These are phyloP conservation scores for Pelagia noctiluca DNA, from an alignment of 30 jellyfish, hydroid and myxozoan species.

Conservation along the genomic window DNA sequence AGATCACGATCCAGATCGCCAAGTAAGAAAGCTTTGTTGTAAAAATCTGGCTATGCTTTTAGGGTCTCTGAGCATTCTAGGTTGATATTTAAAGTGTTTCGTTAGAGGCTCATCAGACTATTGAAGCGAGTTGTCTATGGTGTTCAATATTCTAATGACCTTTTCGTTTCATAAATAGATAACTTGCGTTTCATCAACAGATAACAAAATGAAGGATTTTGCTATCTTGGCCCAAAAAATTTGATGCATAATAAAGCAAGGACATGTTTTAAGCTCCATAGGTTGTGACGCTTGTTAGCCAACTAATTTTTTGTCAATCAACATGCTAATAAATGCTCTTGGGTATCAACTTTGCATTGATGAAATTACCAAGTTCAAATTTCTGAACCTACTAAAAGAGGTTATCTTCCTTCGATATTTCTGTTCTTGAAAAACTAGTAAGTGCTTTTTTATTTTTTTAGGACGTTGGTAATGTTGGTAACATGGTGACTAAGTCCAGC, in stretches of 20 bases:
- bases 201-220: not conserved
- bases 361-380: not conserved
- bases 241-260: no score
- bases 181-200: not conserved
- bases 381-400: not conserved
- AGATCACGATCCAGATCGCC: conserved; percentile 63
- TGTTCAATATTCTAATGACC: not conserved
- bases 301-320: no score
- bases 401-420: no score
- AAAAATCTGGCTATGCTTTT: no score
- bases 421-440: not conserved
- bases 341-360: not conserved
- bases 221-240: no score
- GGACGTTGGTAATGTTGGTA: conserved; percentile 9
- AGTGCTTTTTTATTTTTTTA: not conserved
- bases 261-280: no score
- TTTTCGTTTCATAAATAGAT: not conserved
- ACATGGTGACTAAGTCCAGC: not conserved
- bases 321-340: not conserved
- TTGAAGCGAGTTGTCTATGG: not conserved
- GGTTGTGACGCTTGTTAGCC: not conserved
- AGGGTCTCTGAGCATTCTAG: no score
- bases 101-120: not conserved
- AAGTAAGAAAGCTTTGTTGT: not conserved
- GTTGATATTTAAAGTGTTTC: no score